phyloP scores from a whole-genome alignment of 2,888 invertebrate species.

The Parochlus steinenii region DNA sequence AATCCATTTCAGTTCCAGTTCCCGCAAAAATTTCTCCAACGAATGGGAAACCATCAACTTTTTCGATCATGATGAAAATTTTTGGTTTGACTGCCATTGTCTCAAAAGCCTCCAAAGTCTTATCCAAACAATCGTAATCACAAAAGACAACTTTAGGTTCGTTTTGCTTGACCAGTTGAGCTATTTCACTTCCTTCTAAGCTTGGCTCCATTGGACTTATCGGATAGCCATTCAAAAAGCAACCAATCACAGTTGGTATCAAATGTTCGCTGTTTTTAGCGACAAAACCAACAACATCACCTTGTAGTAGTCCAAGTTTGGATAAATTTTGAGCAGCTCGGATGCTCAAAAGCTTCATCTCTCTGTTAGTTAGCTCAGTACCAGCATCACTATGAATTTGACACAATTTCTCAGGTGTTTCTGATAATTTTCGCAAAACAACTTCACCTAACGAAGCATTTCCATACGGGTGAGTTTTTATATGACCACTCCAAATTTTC shows the following conservation, averaged over 20 bases:
- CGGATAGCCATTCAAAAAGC: constrained; percentile 1
- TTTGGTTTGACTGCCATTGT: too few relatives aligned
- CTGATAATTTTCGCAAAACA: too few relatives aligned
- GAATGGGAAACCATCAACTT: too few relatives aligned
- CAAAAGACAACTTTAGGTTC: constrained; percentile 12
- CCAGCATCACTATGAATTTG: constrained; percentile 5
- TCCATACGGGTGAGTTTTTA: too few relatives aligned
- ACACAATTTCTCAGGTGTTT: too few relatives aligned
- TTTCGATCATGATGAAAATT: too few relatives aligned
- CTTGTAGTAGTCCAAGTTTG: neutral
- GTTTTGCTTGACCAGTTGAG: constrained; percentile 7
- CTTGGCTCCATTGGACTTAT: constrained; percentile 7
- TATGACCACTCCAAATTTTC: too few relatives aligned
- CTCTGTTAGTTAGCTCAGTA: neutral
- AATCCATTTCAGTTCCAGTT: too few relatives aligned
- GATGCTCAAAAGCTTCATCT: constrained; percentile 3
- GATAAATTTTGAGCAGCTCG: constrained; percentile 1
- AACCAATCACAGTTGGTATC: constrained; percentile 4
- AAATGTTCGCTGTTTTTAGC: constrained; percentile 6
- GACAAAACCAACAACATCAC: constrained; percentile 7
- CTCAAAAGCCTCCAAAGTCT: constrained; percentile 1
- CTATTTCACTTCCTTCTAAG: constrained; percentile 16
- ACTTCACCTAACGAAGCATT: too few relatives aligned
- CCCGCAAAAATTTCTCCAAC: too few relatives aligned
- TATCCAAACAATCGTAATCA: constrained; percentile 6